Evolutionary conservation across 2,888 invertebrate genomes (phyloP), one percentile per base, ranked within the genome.

Genomic region (Eupithecia pulchellata): DNA sequence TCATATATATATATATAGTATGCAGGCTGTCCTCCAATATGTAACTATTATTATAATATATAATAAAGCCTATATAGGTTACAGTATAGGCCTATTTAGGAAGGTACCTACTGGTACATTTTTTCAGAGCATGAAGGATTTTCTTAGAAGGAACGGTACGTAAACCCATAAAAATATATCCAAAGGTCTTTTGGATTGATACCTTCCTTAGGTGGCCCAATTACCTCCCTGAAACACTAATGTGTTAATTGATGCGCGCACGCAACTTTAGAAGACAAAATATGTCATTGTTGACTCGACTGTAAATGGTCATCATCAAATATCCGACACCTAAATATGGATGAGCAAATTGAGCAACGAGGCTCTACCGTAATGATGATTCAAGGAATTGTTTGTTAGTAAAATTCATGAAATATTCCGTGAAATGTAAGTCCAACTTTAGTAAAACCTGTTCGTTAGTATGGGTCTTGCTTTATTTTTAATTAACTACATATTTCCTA

Each of bases 251-350:
- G 47, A 20, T 20, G 25, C 52, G 52, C 52, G 13, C 8, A 25
- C 52, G 25, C 52, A 52, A 20, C 3, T 20, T 25, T n/a, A 9
- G 20, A 47, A 11, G 11, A 47, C 42, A 47, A 47, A n/a, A n/a
- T n/a, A 52, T 25, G 25, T 20, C 25, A 52, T 52, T 25, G 52
- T 52, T 52, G 20, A 52, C 52, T 52, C 25, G 11, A 52, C 25
- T 52, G 25, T 52, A 52, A 25, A 52, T 25, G 52, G 52, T 11
- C 52, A 13, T 20, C 11, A 52, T 52, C 52, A 25, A 25, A 25
- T 52, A 52, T 13, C 52, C 11, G 52, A 52, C 25, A 52, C 25
- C 52, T 25, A 52, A 47, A 52, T 25, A 52, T 52, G 52, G 52
- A 52, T 25, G 42, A 25, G 52, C 4, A 11, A 52, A 52, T 52